Evolutionary conservation across 1,140 invertebrate species (phyloP).

Genomic region (Drosophila eugracilis): DNA sequence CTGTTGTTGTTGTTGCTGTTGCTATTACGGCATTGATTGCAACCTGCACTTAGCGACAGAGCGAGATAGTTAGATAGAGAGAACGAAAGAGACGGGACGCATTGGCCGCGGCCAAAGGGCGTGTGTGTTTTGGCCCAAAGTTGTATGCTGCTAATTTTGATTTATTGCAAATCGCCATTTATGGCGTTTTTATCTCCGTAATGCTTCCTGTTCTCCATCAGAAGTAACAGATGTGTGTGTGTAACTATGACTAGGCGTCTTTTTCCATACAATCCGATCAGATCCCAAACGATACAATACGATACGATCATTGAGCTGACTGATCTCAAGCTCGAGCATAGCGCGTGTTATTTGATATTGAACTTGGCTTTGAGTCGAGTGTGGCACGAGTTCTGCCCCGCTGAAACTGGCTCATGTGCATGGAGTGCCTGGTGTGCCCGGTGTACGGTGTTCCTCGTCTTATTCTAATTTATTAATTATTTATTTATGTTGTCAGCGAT

Average conservation of each 20-base stretch:
- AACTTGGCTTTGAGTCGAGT: constrained; percentile 69
- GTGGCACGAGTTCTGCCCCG: constrained; percentile 53
- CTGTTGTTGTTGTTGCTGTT: constrained; percentile 36
- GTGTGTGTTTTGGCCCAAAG: constrained; percentile 55
- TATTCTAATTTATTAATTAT: constrained; percentile 75
- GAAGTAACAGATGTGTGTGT: constrained; percentile 5
- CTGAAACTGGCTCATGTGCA: constrained; percentile 50
- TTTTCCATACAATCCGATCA: background rate
- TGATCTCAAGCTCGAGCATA: constrained; percentile 42
- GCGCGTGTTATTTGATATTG: constrained; percentile 75
- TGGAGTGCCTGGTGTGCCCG: too few species aligned
- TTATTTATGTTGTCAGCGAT: constrained; percentile 75
- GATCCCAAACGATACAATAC: constrained; percentile 4
- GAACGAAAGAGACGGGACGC: background rate
- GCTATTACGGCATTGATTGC: constrained; percentile 62
- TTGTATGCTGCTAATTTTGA: constrained; percentile 68
- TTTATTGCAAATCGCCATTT: constrained; percentile 58
- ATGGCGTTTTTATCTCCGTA: constrained; percentile 49
- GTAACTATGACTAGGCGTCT: constrained; percentile 44
- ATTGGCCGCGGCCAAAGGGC: constrained; percentile 57
- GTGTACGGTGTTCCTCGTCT: constrained; percentile 51
- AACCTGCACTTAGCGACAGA: constrained; percentile 43
- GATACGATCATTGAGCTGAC: constrained; percentile 43
- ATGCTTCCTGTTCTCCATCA: constrained; percentile 66
- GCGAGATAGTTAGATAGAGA: background rate